A percentile compares a stretch with the other conserved stretches of the same genome.
phyloP scores from a whole-genome alignment of 2,888 invertebrate genomes.

The Syritta pipiens region DNA sequence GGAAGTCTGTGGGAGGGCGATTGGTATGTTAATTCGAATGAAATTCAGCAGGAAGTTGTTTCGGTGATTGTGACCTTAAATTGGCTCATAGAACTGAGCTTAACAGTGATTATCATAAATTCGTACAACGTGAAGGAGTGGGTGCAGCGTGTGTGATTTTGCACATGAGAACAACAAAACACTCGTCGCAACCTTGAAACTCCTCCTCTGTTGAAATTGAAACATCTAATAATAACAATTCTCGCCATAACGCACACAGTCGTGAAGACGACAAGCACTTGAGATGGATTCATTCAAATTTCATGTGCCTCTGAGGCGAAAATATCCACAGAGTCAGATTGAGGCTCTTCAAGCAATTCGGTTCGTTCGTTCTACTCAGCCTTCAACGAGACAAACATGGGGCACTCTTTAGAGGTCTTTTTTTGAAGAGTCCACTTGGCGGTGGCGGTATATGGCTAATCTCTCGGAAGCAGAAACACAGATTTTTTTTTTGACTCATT shows the following conservation, averaged over 20 bases:
- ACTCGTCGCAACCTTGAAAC: too few species aligned
- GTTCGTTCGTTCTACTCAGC: not conserved
- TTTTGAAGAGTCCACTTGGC: not conserved
- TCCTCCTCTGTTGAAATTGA: conserved; percentile 8
- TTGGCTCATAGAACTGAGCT: conserved; percentile 22
- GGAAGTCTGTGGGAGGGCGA: conserved; percentile 17
- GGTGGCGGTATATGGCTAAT: not conserved
- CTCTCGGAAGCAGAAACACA: not conserved
- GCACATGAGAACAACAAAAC: too few species aligned
- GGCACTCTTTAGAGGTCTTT: not conserved
- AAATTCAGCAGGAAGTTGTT: too few species aligned
- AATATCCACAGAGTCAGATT: too few species aligned
- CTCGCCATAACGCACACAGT: not conserved
- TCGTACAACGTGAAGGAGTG: too few species aligned
- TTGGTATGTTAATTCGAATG: conserved; percentile 29
- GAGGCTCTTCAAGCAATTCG: too few species aligned
- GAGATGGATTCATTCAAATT: conserved; percentile 5
- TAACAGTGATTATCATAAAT: conserved; percentile 51
- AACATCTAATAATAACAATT: conserved; percentile 4
- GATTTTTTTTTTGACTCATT: not conserved
- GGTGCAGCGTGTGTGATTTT: too few species aligned
- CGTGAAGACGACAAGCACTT: conserved; percentile 17
- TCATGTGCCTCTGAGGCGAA: not conserved
- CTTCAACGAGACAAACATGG: not conserved
- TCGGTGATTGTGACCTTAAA: conserved; percentile 46